These are phyloP conservation scores for Scatophagus argus DNA, from an alignment of 2,113 vertebrate genomes.

Conservation along the genomic window DNA sequence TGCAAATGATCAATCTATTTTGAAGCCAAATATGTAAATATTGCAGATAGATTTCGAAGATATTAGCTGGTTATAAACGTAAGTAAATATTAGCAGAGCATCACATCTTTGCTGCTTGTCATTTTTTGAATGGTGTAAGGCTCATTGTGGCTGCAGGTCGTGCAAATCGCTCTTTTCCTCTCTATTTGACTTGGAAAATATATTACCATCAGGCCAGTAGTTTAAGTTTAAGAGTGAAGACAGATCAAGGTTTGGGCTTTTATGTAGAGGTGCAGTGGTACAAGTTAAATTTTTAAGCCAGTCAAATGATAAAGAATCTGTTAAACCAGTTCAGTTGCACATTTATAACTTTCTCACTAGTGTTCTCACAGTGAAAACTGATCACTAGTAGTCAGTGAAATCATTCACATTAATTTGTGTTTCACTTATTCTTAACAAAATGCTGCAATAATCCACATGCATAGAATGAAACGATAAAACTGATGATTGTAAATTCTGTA, in stretches of 20 bases:
- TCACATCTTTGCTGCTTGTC: slow-evolving; percentile 26
- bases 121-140: slow-evolving; percentile 55
- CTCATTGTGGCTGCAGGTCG: slow-evolving; percentile 79
- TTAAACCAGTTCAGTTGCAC: neutral
- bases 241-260: slow-evolving; percentile 25
- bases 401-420: neutral
- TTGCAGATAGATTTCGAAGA: slow-evolving; percentile 23
- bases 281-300: neutral
- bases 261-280: slow-evolving; percentile 48
- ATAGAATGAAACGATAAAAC: neutral
- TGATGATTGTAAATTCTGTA: neutral
- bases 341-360: neutral
- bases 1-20: slow-evolving; percentile 34
- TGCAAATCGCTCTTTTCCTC: slow-evolving; percentile 82
- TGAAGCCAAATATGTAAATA: slow-evolving; percentile 19
- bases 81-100: slow-evolving; percentile 22
- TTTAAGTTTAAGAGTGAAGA: slow-evolving; percentile 26
- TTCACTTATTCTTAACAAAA: neutral
- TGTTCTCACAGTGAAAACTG: too few species aligned
- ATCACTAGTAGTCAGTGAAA: neutral
- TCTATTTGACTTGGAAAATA: slow-evolving; percentile 42
- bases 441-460: neutral
- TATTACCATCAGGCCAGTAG: slow-evolving; percentile 8
- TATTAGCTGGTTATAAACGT: slow-evolving; percentile 12
- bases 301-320: neutral